Conservation (phyloP, 1,140 invertebrate species). For the Heliconius eleuchia region DNA sequence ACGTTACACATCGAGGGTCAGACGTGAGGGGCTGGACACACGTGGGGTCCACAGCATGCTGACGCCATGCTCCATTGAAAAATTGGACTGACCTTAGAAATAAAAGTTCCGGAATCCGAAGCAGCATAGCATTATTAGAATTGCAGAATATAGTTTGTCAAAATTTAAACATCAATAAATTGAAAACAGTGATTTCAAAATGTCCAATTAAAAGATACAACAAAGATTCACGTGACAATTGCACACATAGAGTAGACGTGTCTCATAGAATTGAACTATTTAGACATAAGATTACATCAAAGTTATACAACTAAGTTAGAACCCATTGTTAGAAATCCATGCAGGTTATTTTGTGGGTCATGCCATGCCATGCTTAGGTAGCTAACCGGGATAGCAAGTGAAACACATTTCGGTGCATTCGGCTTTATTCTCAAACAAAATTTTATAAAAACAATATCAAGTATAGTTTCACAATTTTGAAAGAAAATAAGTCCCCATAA, state of each 20-base stretch:
- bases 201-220: constrained; percentile 7
- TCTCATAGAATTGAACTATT: constrained; percentile 12
- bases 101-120: constrained; percentile 75
- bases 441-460: constrained; percentile 64
- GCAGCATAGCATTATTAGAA: constrained; percentile 78
- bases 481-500: constrained; percentile 60
- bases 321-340: constrained; percentile 50
- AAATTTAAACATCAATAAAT: constrained; percentile 16
- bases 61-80: constrained; percentile 69
- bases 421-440: constrained; percentile 76
- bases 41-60: constrained; percentile 66
- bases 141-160: constrained; percentile 51
- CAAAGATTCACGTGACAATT: constrained; percentile 11
- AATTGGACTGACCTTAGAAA: constrained; percentile 74
- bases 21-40: constrained; percentile 52
- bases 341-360: constrained; percentile 63
- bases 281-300: background rate
- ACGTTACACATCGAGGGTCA: constrained; percentile 37
- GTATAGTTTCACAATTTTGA: constrained; percentile 62
- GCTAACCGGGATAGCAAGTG: constrained; percentile 68
- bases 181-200: constrained; percentile 4
- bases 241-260: background rate
- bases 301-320: constrained; percentile 17
- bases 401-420: constrained; percentile 78
- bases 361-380: constrained; percentile 75